These are phyloP conservation scores for Tyrannus savana DNA, from an alignment of 2,113 vertebrate species.

Conservation along the genomic window DNA sequence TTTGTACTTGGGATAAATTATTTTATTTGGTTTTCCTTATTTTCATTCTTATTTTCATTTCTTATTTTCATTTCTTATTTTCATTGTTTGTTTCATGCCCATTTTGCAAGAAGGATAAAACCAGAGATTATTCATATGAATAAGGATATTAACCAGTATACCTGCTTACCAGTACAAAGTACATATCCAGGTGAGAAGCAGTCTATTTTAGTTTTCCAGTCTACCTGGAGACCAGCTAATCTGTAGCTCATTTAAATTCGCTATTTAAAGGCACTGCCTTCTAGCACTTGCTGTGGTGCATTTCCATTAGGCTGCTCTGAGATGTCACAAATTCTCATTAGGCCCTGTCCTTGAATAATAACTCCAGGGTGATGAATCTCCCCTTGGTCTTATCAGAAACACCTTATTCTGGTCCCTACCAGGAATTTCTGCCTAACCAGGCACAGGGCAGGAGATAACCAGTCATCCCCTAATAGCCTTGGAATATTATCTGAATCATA, in stretches of 20 bases:
- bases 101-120: neutral
- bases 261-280: neutral
- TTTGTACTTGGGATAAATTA: neutral
- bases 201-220: neutral
- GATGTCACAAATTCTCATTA: neutral
- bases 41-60: neutral
- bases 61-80: neutral
- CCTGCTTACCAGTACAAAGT: neutral
- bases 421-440: neutral
- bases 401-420: neutral
- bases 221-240: neutral
- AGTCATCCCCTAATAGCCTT: neutral
- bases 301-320: neutral
- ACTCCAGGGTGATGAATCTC: neutral
- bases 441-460: neutral
- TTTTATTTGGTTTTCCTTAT: neutral
- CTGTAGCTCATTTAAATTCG: neutral
- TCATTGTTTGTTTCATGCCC: neutral
- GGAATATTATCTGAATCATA: neutral
- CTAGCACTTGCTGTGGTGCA: neutral
- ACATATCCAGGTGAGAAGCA: neutral
- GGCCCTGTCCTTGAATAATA: neutral
- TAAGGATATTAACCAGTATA: neutral
- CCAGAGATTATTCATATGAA: neutral
- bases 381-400: neutral